A percentile compares a stretch with the other conserved stretches of the same genome.
These are phyloP conservation scores for Chrysocyon brachyurus DNA, from an alignment of 2,797 vertebrate genomes.

Conservation along the genomic window DNA sequence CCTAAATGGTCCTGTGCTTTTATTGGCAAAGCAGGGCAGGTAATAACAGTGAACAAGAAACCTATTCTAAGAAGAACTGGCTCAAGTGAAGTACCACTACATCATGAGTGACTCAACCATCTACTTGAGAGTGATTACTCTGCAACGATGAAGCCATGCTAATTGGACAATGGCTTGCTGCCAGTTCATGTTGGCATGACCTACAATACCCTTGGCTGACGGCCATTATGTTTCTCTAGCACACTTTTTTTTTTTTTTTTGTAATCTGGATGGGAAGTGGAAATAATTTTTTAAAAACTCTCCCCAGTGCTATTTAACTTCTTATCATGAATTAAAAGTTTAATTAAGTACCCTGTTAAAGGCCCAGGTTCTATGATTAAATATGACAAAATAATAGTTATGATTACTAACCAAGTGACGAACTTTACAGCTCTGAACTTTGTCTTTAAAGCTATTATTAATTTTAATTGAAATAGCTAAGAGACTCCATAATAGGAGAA, in stretches of 20 bases:
- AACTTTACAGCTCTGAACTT: slow-evolving; percentile 83
- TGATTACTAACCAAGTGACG: slow-evolving; percentile 85
- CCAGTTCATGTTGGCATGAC: slow-evolving; percentile 90
- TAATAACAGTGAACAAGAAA: slow-evolving; percentile 86
- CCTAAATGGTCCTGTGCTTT: slow-evolving; percentile 62
- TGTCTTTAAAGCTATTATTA: slow-evolving; percentile 75
- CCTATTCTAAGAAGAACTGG: slow-evolving; percentile 82
- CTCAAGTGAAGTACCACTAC: slow-evolving; percentile 86
- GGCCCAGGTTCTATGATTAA: slow-evolving; percentile 87
- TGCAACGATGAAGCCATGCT: slow-evolving; percentile 89
- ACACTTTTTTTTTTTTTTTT: slow-evolving; percentile 79
- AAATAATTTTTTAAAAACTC: slow-evolving; percentile 87
- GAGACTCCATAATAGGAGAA: slow-evolving; percentile 54
- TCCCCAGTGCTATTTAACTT: slow-evolving; percentile 89
- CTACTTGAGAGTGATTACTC: slow-evolving; percentile 88
- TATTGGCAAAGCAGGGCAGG: slow-evolving; percentile 81
- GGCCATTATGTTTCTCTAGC: slow-evolving; percentile 86
- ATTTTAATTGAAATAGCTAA: slow-evolving; percentile 74
- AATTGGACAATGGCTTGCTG: slow-evolving; percentile 90
- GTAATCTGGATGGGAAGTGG: slow-evolving; percentile 88
- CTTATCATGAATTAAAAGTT: slow-evolving; percentile 90
- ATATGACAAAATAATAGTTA: slow-evolving; percentile 89
- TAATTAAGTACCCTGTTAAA: slow-evolving; percentile 89
- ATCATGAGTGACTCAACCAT: slow-evolving; percentile 89
- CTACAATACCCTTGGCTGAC: slow-evolving; percentile 88